Evolutionary conservation across 2,797 vertebrate species (phyloP), one percentile per base, ranked within the genome.

Genomic region (Nasua narica): DNA sequence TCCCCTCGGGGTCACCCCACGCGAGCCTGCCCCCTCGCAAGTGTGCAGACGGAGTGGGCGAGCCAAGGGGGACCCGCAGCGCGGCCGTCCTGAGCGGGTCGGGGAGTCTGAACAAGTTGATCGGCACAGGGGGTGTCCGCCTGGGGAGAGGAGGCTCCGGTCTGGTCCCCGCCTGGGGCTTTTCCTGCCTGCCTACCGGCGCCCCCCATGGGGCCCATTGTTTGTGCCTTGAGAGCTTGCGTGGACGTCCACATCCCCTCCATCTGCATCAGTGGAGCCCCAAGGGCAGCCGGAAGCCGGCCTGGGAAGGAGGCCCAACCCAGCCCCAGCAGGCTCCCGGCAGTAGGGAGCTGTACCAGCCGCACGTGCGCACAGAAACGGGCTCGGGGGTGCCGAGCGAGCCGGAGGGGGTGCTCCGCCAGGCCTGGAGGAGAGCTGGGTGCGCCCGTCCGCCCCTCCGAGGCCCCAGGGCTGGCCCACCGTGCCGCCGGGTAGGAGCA

Each of bases 81-180:
- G 23, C 4, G n/a, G 16, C 69, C 19, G 8, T 3, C 3, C 0
- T 9, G 1, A 43, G 43, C 60, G 54, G 18, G 3, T 23, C 10
- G 62, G 40, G n/a, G 46, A 6, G n/a, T 16, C 1, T 23, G 37
- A 35, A 19, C 9, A 1, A 1, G 4, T 3, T 0, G 16, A 5
- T 1, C 21, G 6, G 72, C 48, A 2, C 0, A 2, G 52, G 52
- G 12, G 29, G 35, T 3, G 16, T 37, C 46, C 13, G 18, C 1
- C 0, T 14, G 8, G 0, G 40, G 16, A 10, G 48, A 18, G 23
- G 32, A 25, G 69, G 29, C 29, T 15, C 14, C 1, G 40, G 11
- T 46, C 14, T 1, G 40, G 11, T 46, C 18, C 4, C 10, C 35
- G 43, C 25, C 7, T 7, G 0, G 25, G 19, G 46, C 4, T 56